These are phyloP conservation scores for Gila orcuttii DNA, from an alignment of 2,113 vertebrate species.

Conservation along the genomic window DNA sequence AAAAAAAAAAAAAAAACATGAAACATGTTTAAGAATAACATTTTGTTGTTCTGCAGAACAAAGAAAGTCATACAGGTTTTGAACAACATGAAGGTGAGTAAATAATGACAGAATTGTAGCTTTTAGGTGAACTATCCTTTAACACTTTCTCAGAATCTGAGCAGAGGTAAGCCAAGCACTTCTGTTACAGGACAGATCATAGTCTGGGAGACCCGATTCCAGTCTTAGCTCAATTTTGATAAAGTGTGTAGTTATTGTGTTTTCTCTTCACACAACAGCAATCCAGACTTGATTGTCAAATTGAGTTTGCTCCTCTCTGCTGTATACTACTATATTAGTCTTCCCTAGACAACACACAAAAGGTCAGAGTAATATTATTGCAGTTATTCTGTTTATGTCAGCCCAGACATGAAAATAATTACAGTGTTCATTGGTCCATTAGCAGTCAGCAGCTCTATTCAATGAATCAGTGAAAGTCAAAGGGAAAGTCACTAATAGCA, in stretches of 20 bases:
- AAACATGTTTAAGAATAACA: not conserved
- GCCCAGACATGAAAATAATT: constrained; percentile 21
- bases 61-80: not conserved
- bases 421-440: constrained; percentile 27
- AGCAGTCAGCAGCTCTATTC: constrained; percentile 20
- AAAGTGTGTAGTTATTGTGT: not conserved
- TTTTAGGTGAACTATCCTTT: not conserved
- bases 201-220: not conserved
- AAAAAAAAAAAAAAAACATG: not conserved
- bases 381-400: constrained; percentile 2
- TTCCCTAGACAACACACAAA: constrained; percentile 16
- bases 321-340: constrained; percentile 5
- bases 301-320: not conserved
- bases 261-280: not conserved
- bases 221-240: not conserved
- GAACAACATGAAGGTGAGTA: not conserved
- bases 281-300: not conserved
- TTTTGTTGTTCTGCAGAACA: not conserved
- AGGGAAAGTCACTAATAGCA: constrained; percentile 3
- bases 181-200: not conserved
- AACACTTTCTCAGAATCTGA: not conserved
- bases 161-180: not conserved
- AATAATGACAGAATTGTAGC: not conserved
- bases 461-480: constrained; percentile 20
- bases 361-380: not conserved